These are phyloP conservation scores for Sebastes trivittatus DNA, from an alignment of 2,797 vertebrate species.

Conservation along the genomic window DNA sequence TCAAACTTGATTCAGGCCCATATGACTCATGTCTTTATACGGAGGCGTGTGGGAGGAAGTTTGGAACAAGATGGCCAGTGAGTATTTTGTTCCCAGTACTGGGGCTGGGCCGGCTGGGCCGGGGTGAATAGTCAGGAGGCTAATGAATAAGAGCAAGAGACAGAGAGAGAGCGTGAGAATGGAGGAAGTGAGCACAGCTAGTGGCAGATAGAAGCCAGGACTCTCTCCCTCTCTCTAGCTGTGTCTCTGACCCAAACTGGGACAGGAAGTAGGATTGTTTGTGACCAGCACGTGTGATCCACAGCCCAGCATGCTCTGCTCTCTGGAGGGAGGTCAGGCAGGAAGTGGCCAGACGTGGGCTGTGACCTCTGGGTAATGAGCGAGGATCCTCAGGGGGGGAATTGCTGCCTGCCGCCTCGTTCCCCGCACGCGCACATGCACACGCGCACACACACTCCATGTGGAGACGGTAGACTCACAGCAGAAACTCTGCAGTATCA, in stretches of 20 bases:
- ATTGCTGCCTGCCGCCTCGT: constrained; percentile 55
- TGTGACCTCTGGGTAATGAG: constrained; percentile 81
- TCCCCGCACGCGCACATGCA: constrained; percentile 10
- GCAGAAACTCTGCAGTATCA: constrained; percentile 8
- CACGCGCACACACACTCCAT: not conserved
- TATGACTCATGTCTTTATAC: constrained; percentile 72
- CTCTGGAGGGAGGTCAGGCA: constrained; percentile 74
- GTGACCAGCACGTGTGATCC: constrained; percentile 76
- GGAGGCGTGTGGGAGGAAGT: constrained; percentile 70
- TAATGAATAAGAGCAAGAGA: constrained; percentile 74
- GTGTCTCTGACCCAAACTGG: constrained; percentile 43
- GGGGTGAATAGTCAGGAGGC: constrained; percentile 75
- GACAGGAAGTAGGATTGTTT: constrained; percentile 79
- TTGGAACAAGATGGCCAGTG: constrained; percentile 72
- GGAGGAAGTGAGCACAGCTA: constrained; percentile 77
- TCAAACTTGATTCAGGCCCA: constrained; percentile 48
- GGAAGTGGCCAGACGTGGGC: constrained; percentile 78
- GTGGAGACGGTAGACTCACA: not conserved
- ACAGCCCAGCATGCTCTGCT: constrained; percentile 71
- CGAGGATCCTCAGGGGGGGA: constrained; percentile 59
- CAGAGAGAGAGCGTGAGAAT: constrained; percentile 71
- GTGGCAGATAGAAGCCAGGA: constrained; percentile 69
- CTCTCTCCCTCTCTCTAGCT: constrained; percentile 27
- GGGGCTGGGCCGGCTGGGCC: constrained; percentile 50
- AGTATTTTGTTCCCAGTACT: constrained; percentile 69